Percentiles rank a stretch among this genome's conserved stretches.
These are phyloP conservation scores for Phymastichus coffea DNA, from an alignment of 1,140 invertebrate genomes.

Conservation along the genomic window DNA sequence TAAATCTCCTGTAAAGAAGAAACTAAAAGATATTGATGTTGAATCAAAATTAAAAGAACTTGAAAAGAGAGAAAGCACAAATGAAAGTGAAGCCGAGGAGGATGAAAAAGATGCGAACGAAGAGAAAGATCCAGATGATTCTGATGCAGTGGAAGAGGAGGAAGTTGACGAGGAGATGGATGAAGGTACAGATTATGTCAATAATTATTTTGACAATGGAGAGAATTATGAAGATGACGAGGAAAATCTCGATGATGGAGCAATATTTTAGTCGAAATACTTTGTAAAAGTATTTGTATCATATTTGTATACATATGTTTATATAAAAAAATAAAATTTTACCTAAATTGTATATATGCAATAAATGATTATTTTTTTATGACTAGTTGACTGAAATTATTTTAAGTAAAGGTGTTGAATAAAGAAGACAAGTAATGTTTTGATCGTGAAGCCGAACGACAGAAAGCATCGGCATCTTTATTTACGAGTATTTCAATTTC, in stretches of 20 bases:
- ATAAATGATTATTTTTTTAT: too few relatives aligned
- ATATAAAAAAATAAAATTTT: neutral
- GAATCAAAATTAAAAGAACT: slow-evolving; percentile 61
- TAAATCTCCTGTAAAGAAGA: slow-evolving; percentile 25
- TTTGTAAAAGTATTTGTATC: neutral
- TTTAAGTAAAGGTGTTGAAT: too few relatives aligned
- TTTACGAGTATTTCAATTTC: slow-evolving; percentile 55
- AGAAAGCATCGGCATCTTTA: slow-evolving; percentile 55
- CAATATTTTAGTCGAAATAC: slow-evolving; percentile 57
- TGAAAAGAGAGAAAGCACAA: slow-evolving; percentile 59
- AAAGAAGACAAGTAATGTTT: too few relatives aligned
- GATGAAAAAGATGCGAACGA: slow-evolving; percentile 59
- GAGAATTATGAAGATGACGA: slow-evolving; percentile 84
- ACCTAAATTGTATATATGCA: neutral
- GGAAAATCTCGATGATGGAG: slow-evolving; percentile 80
- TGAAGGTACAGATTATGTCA: slow-evolving; percentile 76
- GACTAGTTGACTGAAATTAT: too few relatives aligned
- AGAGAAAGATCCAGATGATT: slow-evolving; percentile 52
- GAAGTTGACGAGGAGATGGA: slow-evolving; percentile 69
- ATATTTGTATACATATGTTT: neutral
- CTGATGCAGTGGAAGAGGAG: slow-evolving; percentile 49
- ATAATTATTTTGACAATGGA: slow-evolving; percentile 86
- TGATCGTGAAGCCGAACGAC: slow-evolving; percentile 36
- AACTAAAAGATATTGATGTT: slow-evolving; percentile 47
- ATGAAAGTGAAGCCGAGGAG: slow-evolving; percentile 53